phyloP scores from a whole-genome alignment of 2,113 vertebrate genomes.

The Thamnophis sirtalis region DNA sequence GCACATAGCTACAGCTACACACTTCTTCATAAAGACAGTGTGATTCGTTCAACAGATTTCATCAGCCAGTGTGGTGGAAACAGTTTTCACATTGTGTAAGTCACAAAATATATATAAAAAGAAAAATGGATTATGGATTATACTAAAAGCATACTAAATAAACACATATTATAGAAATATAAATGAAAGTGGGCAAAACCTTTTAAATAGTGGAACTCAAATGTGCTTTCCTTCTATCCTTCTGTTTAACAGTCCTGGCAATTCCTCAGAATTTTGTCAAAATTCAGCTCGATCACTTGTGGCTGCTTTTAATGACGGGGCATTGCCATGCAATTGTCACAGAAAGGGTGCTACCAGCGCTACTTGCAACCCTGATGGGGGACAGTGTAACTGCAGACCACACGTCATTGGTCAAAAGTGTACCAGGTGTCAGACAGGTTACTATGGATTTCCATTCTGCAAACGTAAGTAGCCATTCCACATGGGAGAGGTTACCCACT shows the following conservation, averaged over 20 bases:
- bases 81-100: conserved; percentile 87
- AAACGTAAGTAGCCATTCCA: conserved; percentile 72
- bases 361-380: conserved; percentile 76
- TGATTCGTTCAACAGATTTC: conserved; percentile 86
- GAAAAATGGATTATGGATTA: neutral
- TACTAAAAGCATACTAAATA: neutral
- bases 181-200: neutral
- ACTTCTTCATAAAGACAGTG: conserved; percentile 74
- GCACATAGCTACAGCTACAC: conserved; percentile 77
- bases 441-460: conserved; percentile 90
- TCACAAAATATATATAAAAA: conserved; percentile 1
- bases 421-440: conserved; percentile 79
- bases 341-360: conserved; percentile 61
- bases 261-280: conserved; percentile 79
- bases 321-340: conserved; percentile 83
- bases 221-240: neutral
- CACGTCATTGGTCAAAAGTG: conserved; percentile 82
- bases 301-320: conserved; percentile 81
- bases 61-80: conserved; percentile 81
- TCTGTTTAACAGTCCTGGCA: conserved; percentile 66
- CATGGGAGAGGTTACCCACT: neutral
- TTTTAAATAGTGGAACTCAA: neutral
- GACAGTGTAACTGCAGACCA: conserved; percentile 82
- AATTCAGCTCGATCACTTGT: conserved; percentile 79
- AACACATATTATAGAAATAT: neutral